Conservation (phyloP, 2,113 vertebrate species). For the Perognathus longimembris region DNA sequence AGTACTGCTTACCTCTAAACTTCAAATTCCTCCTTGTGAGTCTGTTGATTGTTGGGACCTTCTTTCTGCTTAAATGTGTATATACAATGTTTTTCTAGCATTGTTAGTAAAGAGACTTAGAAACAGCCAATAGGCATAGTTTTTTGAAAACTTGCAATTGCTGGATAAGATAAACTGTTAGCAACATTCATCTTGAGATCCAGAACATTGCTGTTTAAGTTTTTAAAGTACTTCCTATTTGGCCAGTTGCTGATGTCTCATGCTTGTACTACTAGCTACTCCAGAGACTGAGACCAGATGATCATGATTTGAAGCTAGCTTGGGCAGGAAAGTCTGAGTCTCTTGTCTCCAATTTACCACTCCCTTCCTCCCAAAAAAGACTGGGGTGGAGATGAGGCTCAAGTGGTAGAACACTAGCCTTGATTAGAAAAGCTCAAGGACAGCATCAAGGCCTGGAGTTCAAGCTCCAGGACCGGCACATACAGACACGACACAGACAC, state of each 20-base stretch:
- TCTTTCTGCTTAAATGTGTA: neutral
- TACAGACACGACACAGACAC: too few species aligned
- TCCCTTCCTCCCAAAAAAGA: too few species aligned
- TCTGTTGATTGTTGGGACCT: neutral
- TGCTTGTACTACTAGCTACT: neutral
- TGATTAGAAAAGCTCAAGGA: too few species aligned
- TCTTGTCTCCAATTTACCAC: too few species aligned
- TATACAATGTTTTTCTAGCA: neutral
- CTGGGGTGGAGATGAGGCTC: too few species aligned
- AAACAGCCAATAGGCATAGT: neutral
- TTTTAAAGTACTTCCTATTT: slow-evolving; percentile 4
- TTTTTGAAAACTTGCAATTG: neutral
- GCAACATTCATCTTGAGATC: neutral
- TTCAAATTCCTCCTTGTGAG: neutral
- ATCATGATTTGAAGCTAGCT: too few species aligned
- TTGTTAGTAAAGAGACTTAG: neutral
- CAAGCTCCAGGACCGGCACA: too few species aligned
- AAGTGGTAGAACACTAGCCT: too few species aligned
- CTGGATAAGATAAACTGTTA: neutral
- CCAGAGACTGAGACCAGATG: too few species aligned
- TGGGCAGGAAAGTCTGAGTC: too few species aligned
- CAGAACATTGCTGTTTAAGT: neutral
- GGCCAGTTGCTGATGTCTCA: neutral
- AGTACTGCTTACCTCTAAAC: neutral
- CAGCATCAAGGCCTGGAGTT: too few species aligned